These are phyloP conservation scores for Nycteola revayana DNA, from an alignment of 2,888 invertebrate species.

Conservation along the genomic window DNA sequence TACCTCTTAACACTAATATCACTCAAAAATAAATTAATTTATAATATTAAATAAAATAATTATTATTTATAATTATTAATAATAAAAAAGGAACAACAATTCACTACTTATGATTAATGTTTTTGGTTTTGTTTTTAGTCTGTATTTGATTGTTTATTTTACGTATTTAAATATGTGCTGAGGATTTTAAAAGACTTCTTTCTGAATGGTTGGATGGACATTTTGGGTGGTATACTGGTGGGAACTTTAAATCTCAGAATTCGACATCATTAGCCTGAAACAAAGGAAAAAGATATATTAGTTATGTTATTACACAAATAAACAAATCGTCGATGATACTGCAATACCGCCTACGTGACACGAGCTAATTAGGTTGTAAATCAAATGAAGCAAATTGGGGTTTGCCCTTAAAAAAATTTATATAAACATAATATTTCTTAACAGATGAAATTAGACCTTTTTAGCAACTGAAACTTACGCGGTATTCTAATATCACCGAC, in stretches of 20 bases:
- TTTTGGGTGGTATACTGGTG: slow-evolving; percentile 54
- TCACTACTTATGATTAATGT: slow-evolving; percentile 32
- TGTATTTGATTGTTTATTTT: slow-evolving; percentile 26
- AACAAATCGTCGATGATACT: too few relatives aligned
- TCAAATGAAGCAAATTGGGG: too few relatives aligned
- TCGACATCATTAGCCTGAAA: slow-evolving; percentile 56
- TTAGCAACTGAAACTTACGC: too few relatives aligned
- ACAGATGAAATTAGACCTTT: too few relatives aligned
- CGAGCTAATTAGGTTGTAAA: too few relatives aligned
- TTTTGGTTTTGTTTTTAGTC: slow-evolving; percentile 33
- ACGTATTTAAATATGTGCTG: slow-evolving; percentile 69
- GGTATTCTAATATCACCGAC: too few relatives aligned
- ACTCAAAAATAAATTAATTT: slow-evolving; percentile 36
- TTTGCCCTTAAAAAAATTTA: too few relatives aligned
- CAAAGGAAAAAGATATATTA: slow-evolving; percentile 44
- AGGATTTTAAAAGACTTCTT: slow-evolving; percentile 63
- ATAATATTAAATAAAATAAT: too few relatives aligned
- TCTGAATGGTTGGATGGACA: slow-evolving; percentile 58
- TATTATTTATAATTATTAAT: too few relatives aligned
- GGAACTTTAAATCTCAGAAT: slow-evolving; percentile 27
- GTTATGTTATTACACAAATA: too few relatives aligned
- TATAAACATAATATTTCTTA: too few relatives aligned
- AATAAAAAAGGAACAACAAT: slow-evolving; percentile 51
- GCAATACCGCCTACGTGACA: too few relatives aligned
- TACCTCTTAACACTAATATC: slow-evolving; percentile 67